Evolutionary conservation across 2,797 vertebrate genomes (phyloP), one percentile per base, ranked within the genome.

Genomic region (Eidolon dupreanum): DNA sequence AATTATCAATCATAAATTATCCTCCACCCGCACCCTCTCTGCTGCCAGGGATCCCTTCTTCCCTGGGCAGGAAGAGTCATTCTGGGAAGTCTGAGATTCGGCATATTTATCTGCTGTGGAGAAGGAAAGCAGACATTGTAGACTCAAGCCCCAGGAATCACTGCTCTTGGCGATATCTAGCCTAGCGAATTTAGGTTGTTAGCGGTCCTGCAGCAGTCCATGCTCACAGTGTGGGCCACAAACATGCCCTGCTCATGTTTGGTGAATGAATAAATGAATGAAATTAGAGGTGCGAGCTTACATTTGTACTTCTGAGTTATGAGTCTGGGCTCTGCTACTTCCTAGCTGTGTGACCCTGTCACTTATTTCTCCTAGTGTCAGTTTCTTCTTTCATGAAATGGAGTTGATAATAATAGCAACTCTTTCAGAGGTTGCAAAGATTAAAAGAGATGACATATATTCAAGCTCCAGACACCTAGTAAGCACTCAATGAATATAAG

Each of bases 1-100:
- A 43, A 97, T 88, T 96, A 74, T 97, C 96, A 95, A 63, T 87
- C 94, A 75, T 87, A 90, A 84, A 85, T 88, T 33, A 96, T 55
- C 8, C 46, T 46, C 20, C 36, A 38, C 46, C 26, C 41, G 17
- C 3, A 31, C 24, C 3, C n/a, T 75, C 46, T 59, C 81, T 90
- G 88, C 43, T 84, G 65, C 81, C 43, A 75, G 55, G 8, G 71
- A 38, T 20, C 8, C 41, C 24, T 38, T 73, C 22, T 55, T 82
- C 66, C n/a, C 43, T 75, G 20, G 51, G 55, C 33, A 38, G 84
- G 75, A 89, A 63, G 85, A 93, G 68, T 71, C 36, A 22, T 94
- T 36, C 36, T 38, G 57, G 9, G 17, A 83, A 55, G 74, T 59
- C 43, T 70, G 31, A 79, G 33, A 38, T 82, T 19, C 63, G 43